Conservation (phyloP, 1,140 invertebrate genomes). For the Condylostylus longicornis region DNA sequence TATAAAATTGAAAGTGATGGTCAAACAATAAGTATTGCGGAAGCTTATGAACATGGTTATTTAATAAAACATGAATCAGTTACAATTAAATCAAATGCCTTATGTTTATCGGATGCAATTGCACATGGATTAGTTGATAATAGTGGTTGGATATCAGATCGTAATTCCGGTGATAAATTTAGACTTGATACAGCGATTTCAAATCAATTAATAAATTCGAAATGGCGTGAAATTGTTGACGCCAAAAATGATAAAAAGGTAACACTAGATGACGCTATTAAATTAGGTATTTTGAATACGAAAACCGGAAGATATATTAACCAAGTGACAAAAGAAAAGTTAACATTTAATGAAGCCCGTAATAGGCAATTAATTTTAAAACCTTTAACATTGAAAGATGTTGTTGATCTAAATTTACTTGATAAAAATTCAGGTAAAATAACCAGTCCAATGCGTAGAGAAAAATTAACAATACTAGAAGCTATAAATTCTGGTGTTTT, state of each 20-base stretch:
- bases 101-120: slow-evolving; percentile 68
- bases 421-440: slow-evolving; percentile 58
- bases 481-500: slow-evolving; percentile 72
- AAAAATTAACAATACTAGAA: slow-evolving; percentile 63
- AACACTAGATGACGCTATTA: slow-evolving; percentile 63
- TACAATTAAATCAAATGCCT: slow-evolving; percentile 52
- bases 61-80: slow-evolving; percentile 55
- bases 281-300: slow-evolving; percentile 56
- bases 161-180: slow-evolving; percentile 66
- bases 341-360: slow-evolving; percentile 65
- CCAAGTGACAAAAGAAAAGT: slow-evolving; percentile 50
- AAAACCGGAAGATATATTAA: slow-evolving; percentile 67
- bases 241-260: slow-evolving; percentile 60
- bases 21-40: slow-evolving; percentile 56
- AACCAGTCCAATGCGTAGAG: slow-evolving; percentile 58
- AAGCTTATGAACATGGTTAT: slow-evolving; percentile 62
- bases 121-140: slow-evolving; percentile 65
- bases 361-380: slow-evolving; percentile 64
- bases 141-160: slow-evolving; percentile 62
- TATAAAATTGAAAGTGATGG: slow-evolving; percentile 48
- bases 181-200: slow-evolving; percentile 63
- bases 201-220: slow-evolving; percentile 57
- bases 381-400: slow-evolving; percentile 80
- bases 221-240: slow-evolving; percentile 67
- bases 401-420: slow-evolving; percentile 63